These are phyloP conservation scores for Oeneis ivallda DNA, from an alignment of 2,888 invertebrate genomes.

Conservation along the genomic window DNA sequence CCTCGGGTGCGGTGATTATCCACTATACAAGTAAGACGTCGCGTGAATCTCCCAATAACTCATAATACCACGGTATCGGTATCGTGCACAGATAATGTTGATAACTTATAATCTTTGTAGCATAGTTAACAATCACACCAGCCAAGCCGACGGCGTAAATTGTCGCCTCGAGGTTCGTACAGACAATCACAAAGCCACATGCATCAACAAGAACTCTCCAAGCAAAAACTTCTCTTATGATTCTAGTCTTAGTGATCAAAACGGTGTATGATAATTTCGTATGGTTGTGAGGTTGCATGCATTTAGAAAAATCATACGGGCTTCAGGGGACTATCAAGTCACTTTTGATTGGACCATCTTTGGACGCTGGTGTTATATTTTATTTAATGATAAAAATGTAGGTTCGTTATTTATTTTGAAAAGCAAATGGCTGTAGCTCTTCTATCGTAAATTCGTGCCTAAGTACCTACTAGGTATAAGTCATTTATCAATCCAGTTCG, in stretches of 20 bases:
- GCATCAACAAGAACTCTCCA: slow-evolving; percentile 39
- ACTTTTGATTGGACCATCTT: slow-evolving; percentile 35
- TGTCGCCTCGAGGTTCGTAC: slow-evolving; percentile 66
- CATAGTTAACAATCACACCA: slow-evolving; percentile 75
- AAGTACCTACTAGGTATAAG: too few relatives aligned
- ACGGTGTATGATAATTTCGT: neutral
- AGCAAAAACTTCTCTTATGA: slow-evolving; percentile 12
- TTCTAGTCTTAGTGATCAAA: neutral
- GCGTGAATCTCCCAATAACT: slow-evolving; percentile 16
- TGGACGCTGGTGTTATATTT: slow-evolving; percentile 30
- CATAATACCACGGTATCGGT: slow-evolving; percentile 39
- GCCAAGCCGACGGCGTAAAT: slow-evolving; percentile 64
- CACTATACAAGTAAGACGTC: neutral
- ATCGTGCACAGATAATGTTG: slow-evolving; percentile 60
- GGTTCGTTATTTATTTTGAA: neutral
- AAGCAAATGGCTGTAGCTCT: neutral
- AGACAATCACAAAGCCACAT: slow-evolving; percentile 21
- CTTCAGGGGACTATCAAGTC: slow-evolving; percentile 40
- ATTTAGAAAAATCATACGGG: slow-evolving; percentile 56
- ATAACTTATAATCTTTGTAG: slow-evolving; percentile 73
- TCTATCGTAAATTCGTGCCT: neutral
- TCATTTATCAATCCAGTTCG: too few relatives aligned
- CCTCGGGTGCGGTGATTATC: too few relatives aligned
- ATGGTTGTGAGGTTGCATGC: slow-evolving; percentile 34
- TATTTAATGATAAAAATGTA: slow-evolving; percentile 31